These are phyloP conservation scores for Neogobius melanostomus DNA, from an alignment of 2,113 vertebrate species.

Conservation along the genomic window DNA sequence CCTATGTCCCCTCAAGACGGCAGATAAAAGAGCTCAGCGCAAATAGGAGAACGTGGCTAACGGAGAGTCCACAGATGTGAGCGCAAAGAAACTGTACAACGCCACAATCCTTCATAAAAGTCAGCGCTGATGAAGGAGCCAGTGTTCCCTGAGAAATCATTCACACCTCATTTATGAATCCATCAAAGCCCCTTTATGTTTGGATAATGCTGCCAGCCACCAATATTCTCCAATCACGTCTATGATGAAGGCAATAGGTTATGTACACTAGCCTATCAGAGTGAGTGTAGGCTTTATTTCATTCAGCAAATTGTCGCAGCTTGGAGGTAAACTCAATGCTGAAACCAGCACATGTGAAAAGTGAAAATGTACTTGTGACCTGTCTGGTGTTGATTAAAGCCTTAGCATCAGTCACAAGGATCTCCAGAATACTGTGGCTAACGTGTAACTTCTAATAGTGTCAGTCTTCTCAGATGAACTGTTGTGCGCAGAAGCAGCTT, in stretches of 20 bases:
- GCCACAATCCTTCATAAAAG: conserved; percentile 38
- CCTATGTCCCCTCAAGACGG: conserved; percentile 10
- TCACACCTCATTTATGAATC: conserved; percentile 28
- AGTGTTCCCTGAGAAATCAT: conserved; percentile 54
- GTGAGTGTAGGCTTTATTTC: neutral
- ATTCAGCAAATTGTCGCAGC: neutral
- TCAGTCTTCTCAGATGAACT: conserved; percentile 22
- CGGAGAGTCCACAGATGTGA: conserved; percentile 19
- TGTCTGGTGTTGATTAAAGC: neutral
- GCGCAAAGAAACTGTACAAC: conserved; percentile 33
- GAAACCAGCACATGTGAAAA: too few species aligned
- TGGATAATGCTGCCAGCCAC: conserved; percentile 18
- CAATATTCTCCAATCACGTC: conserved; percentile 26
- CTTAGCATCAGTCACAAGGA: conserved; percentile 15
- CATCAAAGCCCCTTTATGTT: conserved; percentile 38
- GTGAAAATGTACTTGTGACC: conserved; percentile 1
- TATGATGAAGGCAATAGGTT: conserved; percentile 27
- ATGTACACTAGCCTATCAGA: neutral
- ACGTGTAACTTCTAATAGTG: conserved; percentile 25
- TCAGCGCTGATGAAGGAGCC: conserved; percentile 34
- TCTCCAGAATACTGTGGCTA: conserved; percentile 10
- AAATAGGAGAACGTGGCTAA: conserved; percentile 5
- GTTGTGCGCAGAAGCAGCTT: conserved; percentile 7
- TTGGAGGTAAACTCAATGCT: too few species aligned
- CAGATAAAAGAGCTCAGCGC: conserved; percentile 28